Conservation (phyloP, 2,888 invertebrate genomes). For the Morpho deidamia region DNA sequence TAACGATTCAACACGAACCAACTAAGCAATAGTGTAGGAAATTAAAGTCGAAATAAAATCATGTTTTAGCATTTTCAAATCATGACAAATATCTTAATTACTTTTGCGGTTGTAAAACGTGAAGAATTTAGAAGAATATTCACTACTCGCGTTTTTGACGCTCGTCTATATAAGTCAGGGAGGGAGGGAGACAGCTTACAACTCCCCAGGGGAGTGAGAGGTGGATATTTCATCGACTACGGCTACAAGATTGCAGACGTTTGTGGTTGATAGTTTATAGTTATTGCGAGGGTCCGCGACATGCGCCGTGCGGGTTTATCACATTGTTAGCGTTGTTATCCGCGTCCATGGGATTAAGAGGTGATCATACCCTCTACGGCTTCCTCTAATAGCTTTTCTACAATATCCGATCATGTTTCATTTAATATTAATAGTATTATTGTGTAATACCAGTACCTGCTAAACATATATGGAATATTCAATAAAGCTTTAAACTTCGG, state of each 20-base stretch:
- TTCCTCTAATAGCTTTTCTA: constrained; percentile 56
- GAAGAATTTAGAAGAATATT: too few species aligned
- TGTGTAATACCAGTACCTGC: not conserved
- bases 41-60: too few species aligned
- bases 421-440: constrained; percentile 16
- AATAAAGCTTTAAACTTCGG: too few species aligned
- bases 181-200: constrained; percentile 47
- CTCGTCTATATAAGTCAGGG: constrained; percentile 41
- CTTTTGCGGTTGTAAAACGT: too few species aligned
- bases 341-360: constrained; percentile 68
- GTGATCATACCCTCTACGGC: constrained; percentile 52
- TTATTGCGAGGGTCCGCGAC: constrained; percentile 73
- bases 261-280: constrained; percentile 78
- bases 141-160: constrained; percentile 31
- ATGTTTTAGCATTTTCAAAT: too few species aligned
- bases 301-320: constrained; percentile 70
- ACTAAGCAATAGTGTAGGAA: too few species aligned
- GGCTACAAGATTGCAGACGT: constrained; percentile 75
- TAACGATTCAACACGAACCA: too few species aligned
- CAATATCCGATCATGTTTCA: constrained; percentile 29
- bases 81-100: too few species aligned
- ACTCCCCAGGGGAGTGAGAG: constrained; percentile 48
- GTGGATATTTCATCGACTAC: constrained; percentile 67
- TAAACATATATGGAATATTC: too few species aligned
- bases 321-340: constrained; percentile 75